Conservation (phyloP, 2,797 vertebrate genomes). For the Acipenser transmontanus region DNA sequence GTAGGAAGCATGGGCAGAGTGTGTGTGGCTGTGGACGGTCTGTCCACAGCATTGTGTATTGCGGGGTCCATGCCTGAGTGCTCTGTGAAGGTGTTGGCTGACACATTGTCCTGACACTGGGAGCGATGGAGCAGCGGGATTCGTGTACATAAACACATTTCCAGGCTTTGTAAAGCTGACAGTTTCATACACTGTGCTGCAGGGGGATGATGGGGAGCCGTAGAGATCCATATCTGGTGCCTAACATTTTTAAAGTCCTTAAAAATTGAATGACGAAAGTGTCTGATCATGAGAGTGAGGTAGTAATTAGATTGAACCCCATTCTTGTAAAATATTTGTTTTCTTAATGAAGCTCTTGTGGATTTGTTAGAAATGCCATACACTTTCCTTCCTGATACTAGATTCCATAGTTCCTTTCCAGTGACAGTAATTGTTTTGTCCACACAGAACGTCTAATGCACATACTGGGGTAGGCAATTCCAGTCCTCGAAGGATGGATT, state of each 20-base stretch:
- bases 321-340: background rate
- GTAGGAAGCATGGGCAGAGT: slow-evolving; percentile 9
- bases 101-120: slow-evolving; percentile 83
- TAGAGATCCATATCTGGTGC: slow-evolving; percentile 22
- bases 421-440: background rate
- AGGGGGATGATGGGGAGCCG: no score
- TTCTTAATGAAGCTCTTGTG: no score
- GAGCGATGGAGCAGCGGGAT: slow-evolving; percentile 76
- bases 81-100: slow-evolving; percentile 65
- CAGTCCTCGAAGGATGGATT: no score
- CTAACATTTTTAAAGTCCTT: slow-evolving; percentile 35
- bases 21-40: slow-evolving; percentile 68
- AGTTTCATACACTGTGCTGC: background rate
- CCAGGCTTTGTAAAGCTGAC: background rate
- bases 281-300: no score
- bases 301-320: background rate
- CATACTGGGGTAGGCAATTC: no score
- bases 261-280: background rate
- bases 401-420: no score
- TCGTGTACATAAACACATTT: background rate
- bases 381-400: no score
- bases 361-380: no score
- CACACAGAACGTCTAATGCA: background rate
- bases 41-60: slow-evolving; percentile 78
- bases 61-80: slow-evolving; percentile 58